phyloP scores from a whole-genome alignment of 2,797 vertebrate species.

The Balearica regulorum region DNA sequence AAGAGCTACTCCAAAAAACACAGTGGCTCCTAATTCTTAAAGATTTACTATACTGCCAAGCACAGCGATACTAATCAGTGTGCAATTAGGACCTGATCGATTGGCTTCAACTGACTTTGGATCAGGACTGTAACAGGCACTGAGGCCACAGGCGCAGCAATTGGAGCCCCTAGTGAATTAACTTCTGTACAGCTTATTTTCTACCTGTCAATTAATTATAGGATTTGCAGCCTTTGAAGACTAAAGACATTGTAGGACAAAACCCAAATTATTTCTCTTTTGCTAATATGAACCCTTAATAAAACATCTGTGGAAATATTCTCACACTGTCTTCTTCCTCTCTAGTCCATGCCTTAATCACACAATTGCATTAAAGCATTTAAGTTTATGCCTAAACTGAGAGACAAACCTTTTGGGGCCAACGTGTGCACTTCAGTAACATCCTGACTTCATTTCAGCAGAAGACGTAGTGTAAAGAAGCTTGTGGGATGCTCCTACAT shows the following conservation, averaged over 20 bases:
- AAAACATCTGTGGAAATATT: neutral
- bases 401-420: neutral
- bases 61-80: slow-evolving; percentile 51
- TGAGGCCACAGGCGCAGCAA: neutral
- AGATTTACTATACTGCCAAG: slow-evolving; percentile 60
- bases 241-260: neutral
- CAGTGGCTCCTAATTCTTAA: slow-evolving; percentile 27
- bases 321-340: neutral
- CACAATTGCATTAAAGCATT: neutral
- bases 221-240: slow-evolving; percentile 28
- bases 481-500: accelerated
- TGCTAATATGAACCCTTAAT: neutral
- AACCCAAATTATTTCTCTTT: neutral
- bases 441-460: neutral
- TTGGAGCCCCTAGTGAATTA: slow-evolving; percentile 8
- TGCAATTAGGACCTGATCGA: slow-evolving; percentile 57
- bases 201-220: slow-evolving; percentile 48
- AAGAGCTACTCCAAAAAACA: slow-evolving; percentile 50
- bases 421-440: neutral
- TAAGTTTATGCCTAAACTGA: neutral
- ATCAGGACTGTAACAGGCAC: slow-evolving; percentile 44
- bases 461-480: neutral
- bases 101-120: slow-evolving; percentile 58
- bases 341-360: neutral
- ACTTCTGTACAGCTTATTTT: slow-evolving; percentile 41